A percentile compares a stretch with the other conserved stretches of the same genome.
Evolutionary conservation across 37 sponge, comb jelly and placozoan species (phyloP).

Genomic region (Amphimedon queenslandica): DNA sequence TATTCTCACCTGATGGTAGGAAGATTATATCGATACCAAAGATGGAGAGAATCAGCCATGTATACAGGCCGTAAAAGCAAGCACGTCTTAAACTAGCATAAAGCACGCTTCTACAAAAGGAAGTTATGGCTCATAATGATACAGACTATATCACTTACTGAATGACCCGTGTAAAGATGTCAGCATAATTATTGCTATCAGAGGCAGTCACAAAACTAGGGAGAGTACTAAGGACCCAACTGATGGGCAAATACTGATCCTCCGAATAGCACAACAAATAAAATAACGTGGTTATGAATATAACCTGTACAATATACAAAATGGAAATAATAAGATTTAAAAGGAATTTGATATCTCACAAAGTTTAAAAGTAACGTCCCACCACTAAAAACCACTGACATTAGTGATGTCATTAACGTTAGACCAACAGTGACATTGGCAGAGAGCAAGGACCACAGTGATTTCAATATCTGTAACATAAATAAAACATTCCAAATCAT

Average conservation of each 20-base stretch:
- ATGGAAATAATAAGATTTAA: not conserved
- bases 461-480: slow-evolving; percentile 33
- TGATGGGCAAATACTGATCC: slow-evolving; percentile 70
- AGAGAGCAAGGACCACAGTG: slow-evolving; percentile 39
- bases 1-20: slow-evolving; percentile 79
- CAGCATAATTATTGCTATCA: slow-evolving; percentile 7
- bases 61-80: slow-evolving; percentile 90
- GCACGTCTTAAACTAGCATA: slow-evolving; percentile 72
- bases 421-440: slow-evolving; percentile 29
- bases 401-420: not conserved
- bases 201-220: slow-evolving; percentile 15
- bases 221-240: slow-evolving; percentile 53
- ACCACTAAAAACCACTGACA: slow-evolving; percentile 2
- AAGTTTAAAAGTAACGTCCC: not conserved
- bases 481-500: slow-evolving; percentile 5
- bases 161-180: slow-evolving; percentile 40
- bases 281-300: slow-evolving; percentile 93
- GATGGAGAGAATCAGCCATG: slow-evolving; percentile 86
- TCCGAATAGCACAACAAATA: slow-evolving; percentile 82
- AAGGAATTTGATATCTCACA: not conserved
- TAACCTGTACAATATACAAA: slow-evolving; percentile 43
- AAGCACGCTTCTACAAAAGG: slow-evolving; percentile 77
- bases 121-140: not conserved
- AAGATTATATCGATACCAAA: slow-evolving; percentile 78
- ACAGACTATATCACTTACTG: slow-evolving; percentile 17